A percentile compares a stretch with the other conserved stretches of the same genome.
These are phyloP conservation scores for Salmo trutta DNA, from an alignment of 2,797 vertebrate species.

Conservation along the genomic window DNA sequence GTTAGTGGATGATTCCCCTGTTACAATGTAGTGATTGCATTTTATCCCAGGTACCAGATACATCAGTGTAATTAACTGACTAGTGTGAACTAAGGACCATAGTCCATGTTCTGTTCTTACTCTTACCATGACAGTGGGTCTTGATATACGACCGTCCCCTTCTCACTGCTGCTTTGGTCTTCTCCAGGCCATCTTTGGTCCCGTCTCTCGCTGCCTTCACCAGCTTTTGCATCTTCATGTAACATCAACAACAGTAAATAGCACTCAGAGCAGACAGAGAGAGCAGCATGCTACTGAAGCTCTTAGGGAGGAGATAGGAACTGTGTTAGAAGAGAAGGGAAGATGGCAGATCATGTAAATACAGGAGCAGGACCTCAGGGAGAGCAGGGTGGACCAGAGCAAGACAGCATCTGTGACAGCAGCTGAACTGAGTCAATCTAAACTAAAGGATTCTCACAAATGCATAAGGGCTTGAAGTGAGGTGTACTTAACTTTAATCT, in stretches of 20 bases:
- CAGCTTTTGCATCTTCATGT: slow-evolving; percentile 91
- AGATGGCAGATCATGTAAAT: slow-evolving; percentile 33
- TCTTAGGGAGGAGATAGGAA: slow-evolving; percentile 32
- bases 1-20: too few relatives aligned
- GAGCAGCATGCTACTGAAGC: slow-evolving; percentile 9
- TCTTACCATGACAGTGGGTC: slow-evolving; percentile 87
- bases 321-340: slow-evolving; percentile 53
- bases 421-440: slow-evolving; percentile 2
- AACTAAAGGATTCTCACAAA: not conserved
- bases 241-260: slow-evolving; percentile 8
- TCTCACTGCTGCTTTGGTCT: slow-evolving; percentile 94
- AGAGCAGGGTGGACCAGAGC: slow-evolving; percentile 32
- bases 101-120: too few relatives aligned
- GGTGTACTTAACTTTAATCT: not conserved
- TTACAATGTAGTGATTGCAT: too few relatives aligned
- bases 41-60: too few relatives aligned
- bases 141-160: slow-evolving; percentile 94
- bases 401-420: slow-evolving; percentile 19
- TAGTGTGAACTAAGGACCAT: too few relatives aligned
- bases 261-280: not conserved
- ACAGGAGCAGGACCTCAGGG: slow-evolving; percentile 1
- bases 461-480: not conserved
- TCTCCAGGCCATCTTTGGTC: slow-evolving; percentile 95
- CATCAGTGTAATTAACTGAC: too few relatives aligned
- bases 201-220: slow-evolving; percentile 94